A percentile compares a stretch with the other conserved stretches of the same genome.
phyloP scores from a whole-genome alignment of 2,888 invertebrate species.

The Callinectes sapidus region DNA sequence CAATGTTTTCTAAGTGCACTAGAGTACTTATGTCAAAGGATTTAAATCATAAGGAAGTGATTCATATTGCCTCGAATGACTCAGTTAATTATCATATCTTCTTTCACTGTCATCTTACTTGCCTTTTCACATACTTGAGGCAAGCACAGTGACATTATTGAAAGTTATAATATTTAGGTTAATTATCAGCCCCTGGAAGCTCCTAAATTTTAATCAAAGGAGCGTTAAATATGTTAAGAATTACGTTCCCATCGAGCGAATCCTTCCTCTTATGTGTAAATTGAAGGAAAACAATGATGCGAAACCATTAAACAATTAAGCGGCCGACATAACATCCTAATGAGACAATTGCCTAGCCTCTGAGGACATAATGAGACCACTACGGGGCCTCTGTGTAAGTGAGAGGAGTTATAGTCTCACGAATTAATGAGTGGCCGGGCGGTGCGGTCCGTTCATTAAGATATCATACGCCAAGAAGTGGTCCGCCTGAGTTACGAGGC shows the following conservation, averaged over 20 bases:
- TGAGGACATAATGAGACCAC: constrained; percentile 33
- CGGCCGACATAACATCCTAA: neutral
- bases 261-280: constrained; percentile 1
- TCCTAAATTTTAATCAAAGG: neutral
- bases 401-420: constrained; percentile 28
- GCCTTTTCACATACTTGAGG: neutral
- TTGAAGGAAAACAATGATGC: neutral
- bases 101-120: neutral
- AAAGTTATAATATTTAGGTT: neutral
- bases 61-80: too few species aligned
- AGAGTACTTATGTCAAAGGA: neutral
- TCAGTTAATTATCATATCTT: neutral
- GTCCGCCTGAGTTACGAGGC: constrained; percentile 12
- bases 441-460: constrained; percentile 13
- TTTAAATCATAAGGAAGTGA: too few species aligned
- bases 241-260: neutral
- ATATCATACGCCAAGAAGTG: constrained; percentile 34
- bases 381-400: neutral
- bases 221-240: neutral
- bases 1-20: neutral
- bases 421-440: constrained; percentile 18
- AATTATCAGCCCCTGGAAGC: neutral
- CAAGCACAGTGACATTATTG: neutral
- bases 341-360: constrained; percentile 19
- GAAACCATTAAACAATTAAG: neutral